Evolutionary conservation across 1,140 invertebrate species (phyloP).

Genomic region (Laupala kohalensis): DNA sequence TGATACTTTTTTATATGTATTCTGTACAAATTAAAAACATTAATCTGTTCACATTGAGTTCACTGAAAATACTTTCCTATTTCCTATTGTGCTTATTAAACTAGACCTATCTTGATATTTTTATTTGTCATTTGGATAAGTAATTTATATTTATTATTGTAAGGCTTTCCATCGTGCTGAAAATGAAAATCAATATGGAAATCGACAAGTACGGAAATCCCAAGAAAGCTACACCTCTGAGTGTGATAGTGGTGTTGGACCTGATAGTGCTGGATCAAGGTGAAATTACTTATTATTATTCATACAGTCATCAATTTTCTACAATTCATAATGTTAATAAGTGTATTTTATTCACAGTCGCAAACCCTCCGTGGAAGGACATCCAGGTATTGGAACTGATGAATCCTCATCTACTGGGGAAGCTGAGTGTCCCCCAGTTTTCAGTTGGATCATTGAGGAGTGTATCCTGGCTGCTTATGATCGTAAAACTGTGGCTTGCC

Average conservation of each 20-base stretch:
- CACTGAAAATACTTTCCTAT: no score
- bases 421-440: constrained; percentile 33
- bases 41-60: no score
- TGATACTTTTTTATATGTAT: no score
- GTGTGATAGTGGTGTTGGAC: constrained; percentile 65
- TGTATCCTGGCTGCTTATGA: constrained; percentile 81
- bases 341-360: constrained; percentile 47
- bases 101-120: background rate
- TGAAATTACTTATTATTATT: constrained; percentile 11
- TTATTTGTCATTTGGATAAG: background rate
- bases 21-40: no score
- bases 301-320: background rate
- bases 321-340: background rate
- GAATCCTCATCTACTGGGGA: constrained; percentile 17
- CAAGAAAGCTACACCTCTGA: constrained; percentile 63
- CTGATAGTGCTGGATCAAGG: constrained; percentile 41
- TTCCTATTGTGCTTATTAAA: background rate
- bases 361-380: constrained; percentile 68
- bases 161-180: constrained; percentile 22
- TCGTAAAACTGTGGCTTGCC: constrained; percentile 53
- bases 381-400: constrained; percentile 33
- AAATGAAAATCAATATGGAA: constrained; percentile 10
- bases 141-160: background rate
- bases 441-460: constrained; percentile 79
- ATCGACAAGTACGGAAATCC: constrained; percentile 35